These are phyloP conservation scores for Danaus chrysippus DNA, from an alignment of 2,888 invertebrate genomes.

Conservation along the genomic window DNA sequence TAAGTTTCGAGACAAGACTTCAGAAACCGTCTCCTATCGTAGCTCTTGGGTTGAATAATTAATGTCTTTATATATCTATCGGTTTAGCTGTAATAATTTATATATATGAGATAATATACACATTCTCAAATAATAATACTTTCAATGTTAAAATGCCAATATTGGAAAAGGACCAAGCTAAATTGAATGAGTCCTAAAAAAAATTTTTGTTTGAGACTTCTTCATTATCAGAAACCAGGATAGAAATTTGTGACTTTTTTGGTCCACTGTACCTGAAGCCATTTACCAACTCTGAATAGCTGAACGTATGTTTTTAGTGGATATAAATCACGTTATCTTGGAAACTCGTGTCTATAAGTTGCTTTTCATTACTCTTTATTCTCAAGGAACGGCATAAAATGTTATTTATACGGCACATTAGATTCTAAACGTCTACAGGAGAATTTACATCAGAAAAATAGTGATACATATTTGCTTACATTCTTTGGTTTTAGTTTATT, in stretches of 20 bases:
- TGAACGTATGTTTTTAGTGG: neutral
- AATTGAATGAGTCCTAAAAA: no score
- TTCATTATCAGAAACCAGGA: no score
- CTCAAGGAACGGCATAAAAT: conserved; percentile 22
- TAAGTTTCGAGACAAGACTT: neutral
- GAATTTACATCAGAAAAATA: neutral
- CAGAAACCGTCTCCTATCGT: conserved; percentile 1
- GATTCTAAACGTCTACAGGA: neutral
- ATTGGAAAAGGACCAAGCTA: no score
- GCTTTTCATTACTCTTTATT: conserved; percentile 18
- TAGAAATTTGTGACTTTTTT: no score
- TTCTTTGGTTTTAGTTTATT: no score
- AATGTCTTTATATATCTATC: neutral
- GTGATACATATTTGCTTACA: no score
- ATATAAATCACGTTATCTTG: conserved; percentile 23
- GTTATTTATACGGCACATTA: conserved; percentile 4
- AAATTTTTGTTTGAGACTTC: no score
- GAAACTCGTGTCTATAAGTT: conserved; percentile 15
- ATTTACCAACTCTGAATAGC: neutral
- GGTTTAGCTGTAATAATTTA: neutral
- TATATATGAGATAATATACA: neutral
- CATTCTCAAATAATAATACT: neutral
- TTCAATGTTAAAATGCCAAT: no score
- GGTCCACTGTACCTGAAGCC: neutral
- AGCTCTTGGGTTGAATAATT: neutral